Percentiles rank a stretch among this genome's conserved stretches.
These are phyloP conservation scores for Styela plicata DNA, from an alignment of 23 tunicate species.

Conservation along the genomic window DNA sequence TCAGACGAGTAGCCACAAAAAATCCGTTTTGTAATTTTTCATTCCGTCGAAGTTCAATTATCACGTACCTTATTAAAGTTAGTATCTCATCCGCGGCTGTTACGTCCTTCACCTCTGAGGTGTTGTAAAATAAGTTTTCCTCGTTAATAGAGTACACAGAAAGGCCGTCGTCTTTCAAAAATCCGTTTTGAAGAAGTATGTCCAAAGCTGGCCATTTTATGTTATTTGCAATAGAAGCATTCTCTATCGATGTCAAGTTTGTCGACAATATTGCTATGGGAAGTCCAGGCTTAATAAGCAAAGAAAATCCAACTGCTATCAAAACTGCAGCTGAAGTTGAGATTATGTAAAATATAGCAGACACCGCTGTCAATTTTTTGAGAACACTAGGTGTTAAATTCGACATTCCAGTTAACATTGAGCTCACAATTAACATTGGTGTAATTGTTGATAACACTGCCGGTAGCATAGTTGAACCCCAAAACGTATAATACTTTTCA, in stretches of 20 bases:
- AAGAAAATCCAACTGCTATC: conserved; percentile 3
- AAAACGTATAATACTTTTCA: conserved; percentile 25
- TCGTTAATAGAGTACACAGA: neutral
- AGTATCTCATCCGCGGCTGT: conserved; percentile 21
- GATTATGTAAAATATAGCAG: neutral
- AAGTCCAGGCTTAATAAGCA: conserved; percentile 6
- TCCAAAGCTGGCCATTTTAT: neutral
- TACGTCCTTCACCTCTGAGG: neutral
- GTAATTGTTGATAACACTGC: conserved; percentile 18
- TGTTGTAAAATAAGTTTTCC: neutral
- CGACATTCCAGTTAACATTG: conserved; percentile 21
- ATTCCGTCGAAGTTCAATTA: too few relatives aligned
- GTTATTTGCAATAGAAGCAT: neutral
- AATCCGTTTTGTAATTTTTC: too few relatives aligned
- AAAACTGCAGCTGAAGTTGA: conserved; percentile 1
- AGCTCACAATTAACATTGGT: conserved; percentile 14
- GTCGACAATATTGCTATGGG: neutral
- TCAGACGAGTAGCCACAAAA: too few relatives aligned
- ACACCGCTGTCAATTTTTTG: neutral
- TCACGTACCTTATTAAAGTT: conserved; percentile 1
- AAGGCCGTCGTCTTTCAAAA: neutral
- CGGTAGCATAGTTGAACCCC: conserved; percentile 31
- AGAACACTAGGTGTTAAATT: neutral
- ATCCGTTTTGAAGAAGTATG: neutral
- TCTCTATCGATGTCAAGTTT: neutral